Evolutionary conservation across 2,888 invertebrate species (phyloP).

Genomic region (Eupithecia dodoneata): DNA sequence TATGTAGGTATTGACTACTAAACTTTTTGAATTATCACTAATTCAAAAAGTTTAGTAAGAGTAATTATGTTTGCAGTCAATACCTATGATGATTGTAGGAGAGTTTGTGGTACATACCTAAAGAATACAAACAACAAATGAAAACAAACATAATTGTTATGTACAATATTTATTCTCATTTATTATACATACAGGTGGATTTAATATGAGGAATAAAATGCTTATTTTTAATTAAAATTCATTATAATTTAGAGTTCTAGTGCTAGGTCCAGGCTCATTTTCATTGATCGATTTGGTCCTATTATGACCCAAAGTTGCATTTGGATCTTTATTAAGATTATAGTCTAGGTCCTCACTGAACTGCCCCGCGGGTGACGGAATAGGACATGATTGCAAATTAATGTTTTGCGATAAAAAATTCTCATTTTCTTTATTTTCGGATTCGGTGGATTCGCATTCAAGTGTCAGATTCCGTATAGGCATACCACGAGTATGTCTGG

Average conservation of each 20-base stretch:
- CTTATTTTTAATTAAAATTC: not conserved
- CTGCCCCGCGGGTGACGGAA: too few species aligned
- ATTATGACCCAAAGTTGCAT: not conserved
- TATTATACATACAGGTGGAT: not conserved
- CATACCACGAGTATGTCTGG: slow-evolving; percentile 1
- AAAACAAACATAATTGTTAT: slow-evolving; percentile 3
- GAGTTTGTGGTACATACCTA: not conserved
- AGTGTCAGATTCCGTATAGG: not conserved
- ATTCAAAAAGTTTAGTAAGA: too few species aligned
- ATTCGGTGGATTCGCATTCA: not conserved
- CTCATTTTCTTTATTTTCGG: too few species aligned
- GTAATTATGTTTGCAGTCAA: too few species aligned
- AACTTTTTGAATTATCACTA: slow-evolving; percentile 4
- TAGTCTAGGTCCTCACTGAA: too few species aligned
- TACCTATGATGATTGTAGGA: slow-evolving; percentile 4
- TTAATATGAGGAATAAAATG: not conserved
- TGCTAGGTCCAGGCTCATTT: not conserved
- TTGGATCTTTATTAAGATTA: too few species aligned
- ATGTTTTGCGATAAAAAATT: too few species aligned
- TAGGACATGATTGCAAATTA: too few species aligned
- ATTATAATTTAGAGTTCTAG: not conserved
- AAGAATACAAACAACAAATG: slow-evolving; percentile 4
- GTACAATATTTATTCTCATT: not conserved
- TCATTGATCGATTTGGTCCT: not conserved
- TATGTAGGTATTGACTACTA: slow-evolving; percentile 4